Base-by-base conservation (phyloP, 1,140 invertebrate species). In the Odontomachus brunneus region DNA sequence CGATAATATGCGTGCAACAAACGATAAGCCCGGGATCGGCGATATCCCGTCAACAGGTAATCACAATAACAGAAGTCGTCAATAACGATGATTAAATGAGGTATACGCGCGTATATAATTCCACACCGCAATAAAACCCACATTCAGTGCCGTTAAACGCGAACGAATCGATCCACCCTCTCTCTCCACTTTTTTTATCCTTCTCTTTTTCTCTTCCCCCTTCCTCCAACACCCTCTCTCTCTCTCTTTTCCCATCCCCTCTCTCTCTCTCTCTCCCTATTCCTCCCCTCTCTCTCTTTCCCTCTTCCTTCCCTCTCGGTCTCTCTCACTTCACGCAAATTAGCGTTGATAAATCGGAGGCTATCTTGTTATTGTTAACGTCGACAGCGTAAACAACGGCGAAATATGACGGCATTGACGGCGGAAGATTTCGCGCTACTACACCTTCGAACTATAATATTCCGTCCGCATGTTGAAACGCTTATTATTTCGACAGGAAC, bases 81-180 rank as follows among this genome's bases (percentile, higher is more conserved):
- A 69, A 80, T 80, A 80, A 71, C 65, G 75, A 71, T 80, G 75
- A 80, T 80, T 80, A 69, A 80, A 80, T 80, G 75, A 80, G 51
- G 51, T 53, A 65, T 51, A 14, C 33, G 65, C 75, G 51, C 57
- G 44, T 44, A 44, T 80, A 80, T 19, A 80, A 67, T 80, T 69
- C 65, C 75, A 33, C 22, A 17, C 51, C 24, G 33, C 33, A 71
- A 71, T 80, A 71, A 69, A 80, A 80, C 22, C 74, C 53, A 26
- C 75, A 80, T 80, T 80, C 48, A 67, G 17, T 57, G 33, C 51
- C n/a, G 51, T 76, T 33, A 65, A 65, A 65, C 60, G 44, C 60
- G 26, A 69, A 69, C 22, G 14, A 24, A 29, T 55, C 80, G 29
- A 53, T 26, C 69, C 62, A 55, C 60, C 69, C 66, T 81, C 59